Conservation (phyloP, 1,140 invertebrate species). For the Microplitis mediator region DNA sequence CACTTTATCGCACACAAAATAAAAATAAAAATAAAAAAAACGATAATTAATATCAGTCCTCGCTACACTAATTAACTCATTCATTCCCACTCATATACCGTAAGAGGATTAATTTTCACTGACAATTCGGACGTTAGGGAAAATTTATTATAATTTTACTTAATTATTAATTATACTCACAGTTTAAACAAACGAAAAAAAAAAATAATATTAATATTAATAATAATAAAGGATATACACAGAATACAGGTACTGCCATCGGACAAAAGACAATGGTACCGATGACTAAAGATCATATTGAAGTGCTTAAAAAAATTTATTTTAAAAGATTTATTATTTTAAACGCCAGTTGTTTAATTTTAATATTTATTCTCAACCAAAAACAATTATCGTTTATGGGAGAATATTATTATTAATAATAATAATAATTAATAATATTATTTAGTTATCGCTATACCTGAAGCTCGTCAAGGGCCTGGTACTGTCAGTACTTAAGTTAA, state of each 20-base stretch:
- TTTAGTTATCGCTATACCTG: neutral
- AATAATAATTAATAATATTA: no score
- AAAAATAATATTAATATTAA: neutral
- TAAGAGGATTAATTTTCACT: neutral
- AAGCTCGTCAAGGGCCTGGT: neutral
- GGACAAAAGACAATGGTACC: conserved; percentile 37
- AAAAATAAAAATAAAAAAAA: neutral
- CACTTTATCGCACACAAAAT: neutral
- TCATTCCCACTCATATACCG: neutral
- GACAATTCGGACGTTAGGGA: neutral
- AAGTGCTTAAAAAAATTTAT: neutral
- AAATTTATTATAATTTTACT: conserved; percentile 38
- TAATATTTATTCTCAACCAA: neutral
- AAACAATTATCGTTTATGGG: neutral
- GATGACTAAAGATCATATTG: conserved; percentile 36
- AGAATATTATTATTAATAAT: neutral
- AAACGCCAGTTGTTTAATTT: neutral
- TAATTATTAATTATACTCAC: conserved; percentile 34
- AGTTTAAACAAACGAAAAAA: conserved; percentile 37
- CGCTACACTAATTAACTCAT: neutral
- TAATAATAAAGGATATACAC: conserved; percentile 50
- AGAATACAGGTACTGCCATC: conserved; percentile 51
- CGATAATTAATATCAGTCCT: neutral
- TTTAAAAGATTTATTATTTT: neutral
- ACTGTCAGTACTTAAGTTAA: no score